These are phyloP conservation scores for Enhydra lutris DNA, from an alignment of 2,113 vertebrate genomes.

Conservation along the genomic window DNA sequence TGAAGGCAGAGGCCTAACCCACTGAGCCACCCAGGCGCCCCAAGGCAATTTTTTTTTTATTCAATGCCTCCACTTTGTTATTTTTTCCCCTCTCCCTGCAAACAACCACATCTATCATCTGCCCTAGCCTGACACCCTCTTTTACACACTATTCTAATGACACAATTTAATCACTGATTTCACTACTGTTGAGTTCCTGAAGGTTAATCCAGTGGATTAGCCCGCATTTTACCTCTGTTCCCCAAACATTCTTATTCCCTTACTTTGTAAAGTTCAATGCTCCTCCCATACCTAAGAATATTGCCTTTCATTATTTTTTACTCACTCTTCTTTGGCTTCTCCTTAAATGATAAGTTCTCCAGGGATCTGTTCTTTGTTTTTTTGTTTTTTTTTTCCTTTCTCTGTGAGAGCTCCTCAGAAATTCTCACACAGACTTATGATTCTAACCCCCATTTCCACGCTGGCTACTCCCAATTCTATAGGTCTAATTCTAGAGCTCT, in stretches of 20 bases:
- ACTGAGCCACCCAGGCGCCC: too few species aligned
- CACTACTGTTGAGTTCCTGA: neutral
- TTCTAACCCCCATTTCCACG: neutral
- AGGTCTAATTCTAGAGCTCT: neutral
- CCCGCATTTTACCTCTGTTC: neutral
- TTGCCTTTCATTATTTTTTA: neutral
- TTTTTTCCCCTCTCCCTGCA: neutral
- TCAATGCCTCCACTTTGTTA: neutral
- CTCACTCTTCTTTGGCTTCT: neutral
- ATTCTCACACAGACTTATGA: neutral
- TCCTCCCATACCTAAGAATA: neutral
- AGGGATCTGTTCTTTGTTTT: neutral
- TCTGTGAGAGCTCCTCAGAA: neutral
- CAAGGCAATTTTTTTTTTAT: neutral
- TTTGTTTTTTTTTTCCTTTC: neutral
- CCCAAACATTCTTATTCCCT: neutral
- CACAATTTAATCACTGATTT: neutral
- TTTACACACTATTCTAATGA: neutral
- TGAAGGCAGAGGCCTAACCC: too few species aligned
- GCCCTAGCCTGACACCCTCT: rapidly evolving
- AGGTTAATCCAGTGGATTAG: neutral
- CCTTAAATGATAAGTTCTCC: neutral
- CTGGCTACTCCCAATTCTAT: neutral
- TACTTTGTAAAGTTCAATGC: neutral
- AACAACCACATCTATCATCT: neutral